Percentiles rank a stretch among this genome's conserved stretches.
These are phyloP conservation scores for Achatina immaculata DNA, from an alignment of 1,140 invertebrate species.

Conservation along the genomic window DNA sequence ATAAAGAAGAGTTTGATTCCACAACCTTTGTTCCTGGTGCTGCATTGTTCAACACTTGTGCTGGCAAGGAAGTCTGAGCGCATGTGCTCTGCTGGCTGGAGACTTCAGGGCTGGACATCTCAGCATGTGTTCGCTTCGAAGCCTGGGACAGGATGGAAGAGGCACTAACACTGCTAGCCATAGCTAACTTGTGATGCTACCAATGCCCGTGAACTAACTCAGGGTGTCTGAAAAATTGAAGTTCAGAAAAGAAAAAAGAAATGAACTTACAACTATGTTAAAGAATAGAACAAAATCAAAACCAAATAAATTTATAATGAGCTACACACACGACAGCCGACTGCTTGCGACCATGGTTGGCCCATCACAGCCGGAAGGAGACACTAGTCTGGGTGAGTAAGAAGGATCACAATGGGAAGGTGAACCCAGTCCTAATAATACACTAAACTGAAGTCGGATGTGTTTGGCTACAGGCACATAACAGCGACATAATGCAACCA, in stretches of 20 bases:
- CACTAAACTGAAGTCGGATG: no score
- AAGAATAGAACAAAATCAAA: no score
- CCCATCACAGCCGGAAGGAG: no score
- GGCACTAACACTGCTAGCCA: constrained; percentile 29
- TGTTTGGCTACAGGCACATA: no score
- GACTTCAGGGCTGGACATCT: not conserved
- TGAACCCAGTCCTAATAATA: no score
- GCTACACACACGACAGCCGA: no score
- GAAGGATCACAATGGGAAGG: no score
- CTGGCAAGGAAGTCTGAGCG: not conserved
- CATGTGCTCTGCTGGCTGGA: not conserved
- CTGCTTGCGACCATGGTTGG: no score
- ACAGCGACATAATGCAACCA: no score
- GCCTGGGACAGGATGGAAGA: constrained; percentile 7
- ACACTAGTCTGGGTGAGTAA: no score
- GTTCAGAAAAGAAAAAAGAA: not conserved
- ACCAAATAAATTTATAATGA: no score
- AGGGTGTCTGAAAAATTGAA: not conserved
- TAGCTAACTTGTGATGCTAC: not conserved
- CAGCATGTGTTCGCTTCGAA: constrained; percentile 3
- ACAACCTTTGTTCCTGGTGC: not conserved
- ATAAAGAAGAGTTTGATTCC: not conserved
- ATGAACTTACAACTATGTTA: no score
- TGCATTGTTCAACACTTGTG: not conserved
- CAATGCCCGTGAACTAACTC: not conserved